phyloP scores from a whole-genome alignment of 2,113 vertebrate genomes.

The Tragelaphus buxtoni region DNA sequence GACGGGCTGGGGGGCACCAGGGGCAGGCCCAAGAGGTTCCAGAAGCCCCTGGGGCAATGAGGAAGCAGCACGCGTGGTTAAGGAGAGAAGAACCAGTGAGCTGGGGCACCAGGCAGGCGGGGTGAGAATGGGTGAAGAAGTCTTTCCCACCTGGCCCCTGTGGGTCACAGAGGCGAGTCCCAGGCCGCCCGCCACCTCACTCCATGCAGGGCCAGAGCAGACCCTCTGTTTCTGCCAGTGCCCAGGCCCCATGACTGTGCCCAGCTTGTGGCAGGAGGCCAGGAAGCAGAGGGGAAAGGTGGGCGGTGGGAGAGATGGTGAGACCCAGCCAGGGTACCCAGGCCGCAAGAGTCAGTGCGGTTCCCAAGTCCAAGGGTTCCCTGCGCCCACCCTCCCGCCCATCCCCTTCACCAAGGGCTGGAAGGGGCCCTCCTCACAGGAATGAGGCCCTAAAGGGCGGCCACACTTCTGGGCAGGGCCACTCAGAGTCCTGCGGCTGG shows the following conservation, averaged over 20 bases:
- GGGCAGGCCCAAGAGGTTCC: not conserved
- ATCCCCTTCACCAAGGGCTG: not conserved
- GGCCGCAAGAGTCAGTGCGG: rapidly evolving
- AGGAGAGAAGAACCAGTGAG: not conserved
- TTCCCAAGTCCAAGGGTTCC: not conserved
- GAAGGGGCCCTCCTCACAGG: rapidly evolving
- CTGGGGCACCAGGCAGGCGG: rapidly evolving
- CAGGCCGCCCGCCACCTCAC: rapidly evolving
- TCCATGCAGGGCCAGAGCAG: rapidly evolving
- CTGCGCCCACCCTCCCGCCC: rapidly evolving
- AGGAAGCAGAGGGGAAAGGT: not conserved
- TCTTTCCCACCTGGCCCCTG: rapidly evolving
- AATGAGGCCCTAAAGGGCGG: not conserved
- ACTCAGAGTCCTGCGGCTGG: not conserved
- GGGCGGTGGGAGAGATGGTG: rapidly evolving
- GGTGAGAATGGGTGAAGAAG: not conserved
- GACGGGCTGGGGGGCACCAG: not conserved
- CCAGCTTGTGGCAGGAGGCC: rapidly evolving
- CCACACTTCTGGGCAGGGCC: not conserved
- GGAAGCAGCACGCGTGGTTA: rapidly evolving
- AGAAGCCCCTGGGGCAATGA: rapidly evolving
- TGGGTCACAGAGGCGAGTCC: rapidly evolving
- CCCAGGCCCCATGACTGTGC: rapidly evolving
- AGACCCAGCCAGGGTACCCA: not conserved
- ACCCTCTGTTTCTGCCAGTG: rapidly evolving